Base-by-base conservation (phyloP, 35 echinoderm and acorn worm species). In the Amphiura filiformis region DNA sequence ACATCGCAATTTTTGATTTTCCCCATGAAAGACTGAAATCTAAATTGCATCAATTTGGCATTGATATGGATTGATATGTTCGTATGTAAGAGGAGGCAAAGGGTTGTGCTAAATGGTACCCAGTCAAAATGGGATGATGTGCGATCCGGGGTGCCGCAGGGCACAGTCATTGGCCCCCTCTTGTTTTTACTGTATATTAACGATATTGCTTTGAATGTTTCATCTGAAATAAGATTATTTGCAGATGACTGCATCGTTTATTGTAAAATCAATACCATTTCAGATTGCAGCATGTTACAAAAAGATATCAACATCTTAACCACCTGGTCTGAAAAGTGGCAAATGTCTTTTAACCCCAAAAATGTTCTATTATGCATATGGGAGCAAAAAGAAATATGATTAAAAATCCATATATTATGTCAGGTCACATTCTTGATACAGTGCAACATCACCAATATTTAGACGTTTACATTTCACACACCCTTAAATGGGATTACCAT, bases 141-240 rank as follows among this genome's bases (percentile, higher is more conserved):
- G 20, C 20, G 35, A 5, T 56, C 82, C 1, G 28, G 40, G 23
- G 56, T 57, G 23, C 40, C 82, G 9, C 28, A 57, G 13, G 41
- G 49, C 3, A 30, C 40, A 26, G 82, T 57, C 28, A 31, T 11
- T 1, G 40, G 4, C 23, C 40, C 40, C 7, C 1, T 13, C 1
- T 35, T 64, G 4, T 84, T 84, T 65, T 84, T 64, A 39, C 52
- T 84, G 30, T 84, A 84, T 17, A 34, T 70, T 17, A 84, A 84
- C 34, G 49, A 84, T 12, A 84, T 64, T 39, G 23, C 20, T 20
- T 31, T 40, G 36, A 84, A 84, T 32, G 7, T 84, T 57, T 34
- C 38, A 13, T 65, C 83, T 34, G 35, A 70, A 61, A 75, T 70
- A 33, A 15, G 20, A 17, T 31, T 70, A 0, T 85, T 85, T 30